Evolutionary conservation across 2,797 vertebrate genomes (phyloP).

Genomic region (Sarcophilus harrisii): DNA sequence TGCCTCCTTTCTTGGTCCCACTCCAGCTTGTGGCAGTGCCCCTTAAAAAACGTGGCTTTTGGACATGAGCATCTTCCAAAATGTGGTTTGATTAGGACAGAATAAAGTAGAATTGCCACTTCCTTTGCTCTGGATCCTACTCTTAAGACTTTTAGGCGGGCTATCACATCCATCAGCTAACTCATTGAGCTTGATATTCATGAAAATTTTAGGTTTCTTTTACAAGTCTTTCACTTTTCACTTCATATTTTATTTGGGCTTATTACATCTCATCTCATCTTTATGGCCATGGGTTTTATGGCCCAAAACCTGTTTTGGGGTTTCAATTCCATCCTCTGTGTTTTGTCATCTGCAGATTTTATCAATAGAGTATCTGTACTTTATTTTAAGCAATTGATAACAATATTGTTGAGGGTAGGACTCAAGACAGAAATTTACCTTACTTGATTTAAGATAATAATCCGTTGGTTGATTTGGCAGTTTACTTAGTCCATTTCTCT

Average conservation of each 20-base stretch:
- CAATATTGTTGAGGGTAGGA: neutral
- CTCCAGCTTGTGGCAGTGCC: neutral
- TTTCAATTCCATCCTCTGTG: neutral
- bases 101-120: neutral
- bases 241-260: neutral
- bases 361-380: neutral
- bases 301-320: neutral
- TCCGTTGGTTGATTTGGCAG: neutral
- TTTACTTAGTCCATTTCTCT: neutral
- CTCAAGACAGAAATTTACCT: neutral
- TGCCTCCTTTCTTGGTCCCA: neutral
- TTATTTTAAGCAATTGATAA: neutral
- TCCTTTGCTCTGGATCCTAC: neutral
- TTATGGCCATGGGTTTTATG: neutral
- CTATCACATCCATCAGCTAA: neutral
- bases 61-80: neutral
- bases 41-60: neutral
- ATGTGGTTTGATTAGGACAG: neutral
- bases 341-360: neutral
- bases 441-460: too few species aligned
- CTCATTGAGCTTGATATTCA: neutral
- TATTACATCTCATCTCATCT: neutral
- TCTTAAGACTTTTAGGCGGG: neutral
- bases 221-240: neutral
- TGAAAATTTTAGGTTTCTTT: neutral